A percentile compares a stretch with the other conserved stretches of the same genome.
phyloP scores from a whole-genome alignment of 2,113 vertebrate species.

The Phyllostomus discolor region DNA sequence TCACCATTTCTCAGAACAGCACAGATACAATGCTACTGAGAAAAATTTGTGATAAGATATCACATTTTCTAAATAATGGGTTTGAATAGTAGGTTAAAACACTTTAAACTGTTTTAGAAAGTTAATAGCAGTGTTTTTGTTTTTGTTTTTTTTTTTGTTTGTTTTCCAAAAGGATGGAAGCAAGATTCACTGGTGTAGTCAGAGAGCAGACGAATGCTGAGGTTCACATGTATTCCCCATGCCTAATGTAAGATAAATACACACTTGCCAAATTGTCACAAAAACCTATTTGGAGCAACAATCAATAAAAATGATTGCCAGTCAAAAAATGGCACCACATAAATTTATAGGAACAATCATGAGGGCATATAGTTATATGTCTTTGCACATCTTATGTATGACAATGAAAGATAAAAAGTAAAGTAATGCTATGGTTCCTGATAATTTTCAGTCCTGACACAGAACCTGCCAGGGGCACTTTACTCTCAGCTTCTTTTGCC shows the following conservation, averaged over 20 bases:
- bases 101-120: not conserved
- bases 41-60: not conserved
- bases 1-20: not conserved
- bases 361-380: not conserved
- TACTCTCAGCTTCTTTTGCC: not conserved
- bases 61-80: not conserved
- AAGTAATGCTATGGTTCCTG: not conserved
- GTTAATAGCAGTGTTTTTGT: not conserved
- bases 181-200: not conserved
- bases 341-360: not conserved
- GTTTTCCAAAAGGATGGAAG: not conserved
- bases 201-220: not conserved
- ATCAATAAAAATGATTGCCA: not conserved
- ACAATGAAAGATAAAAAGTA: not conserved
- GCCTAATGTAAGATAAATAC: not conserved
- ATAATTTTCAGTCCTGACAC: no score
- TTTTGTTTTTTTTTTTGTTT: not conserved
- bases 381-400: not conserved
- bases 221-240: not conserved
- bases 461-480: not conserved
- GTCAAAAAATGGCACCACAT: not conserved
- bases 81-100: not conserved
- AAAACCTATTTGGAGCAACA: not conserved
- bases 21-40: not conserved
- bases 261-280: not conserved